A percentile compares a stretch with the other conserved stretches of the same genome.
phyloP scores from a whole-genome alignment of 2,113 vertebrate genomes.

The Hucho hucho region DNA sequence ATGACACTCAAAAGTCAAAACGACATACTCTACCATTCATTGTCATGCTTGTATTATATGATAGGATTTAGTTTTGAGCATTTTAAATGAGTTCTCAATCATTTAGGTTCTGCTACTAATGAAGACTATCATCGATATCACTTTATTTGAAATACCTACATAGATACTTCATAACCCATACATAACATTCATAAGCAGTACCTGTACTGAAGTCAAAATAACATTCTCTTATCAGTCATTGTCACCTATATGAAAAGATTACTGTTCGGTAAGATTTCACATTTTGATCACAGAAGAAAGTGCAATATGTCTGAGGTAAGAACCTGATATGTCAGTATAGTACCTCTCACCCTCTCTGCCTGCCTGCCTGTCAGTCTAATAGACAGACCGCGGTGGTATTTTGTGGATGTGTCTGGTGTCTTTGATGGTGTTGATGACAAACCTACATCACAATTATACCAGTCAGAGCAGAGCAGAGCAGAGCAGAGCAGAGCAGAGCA shows the following conservation, averaged over 20 bases:
- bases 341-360: not conserved
- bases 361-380: not conserved
- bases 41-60: not conserved
- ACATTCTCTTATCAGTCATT: too few species aligned
- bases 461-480: conserved; percentile 20
- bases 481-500: too few species aligned
- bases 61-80: not conserved
- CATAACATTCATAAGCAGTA: too few species aligned
- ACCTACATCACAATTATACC: conserved; percentile 38
- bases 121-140: too few species aligned
- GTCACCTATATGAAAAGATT: too few species aligned
- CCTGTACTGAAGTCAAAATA: too few species aligned
- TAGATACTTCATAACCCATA: too few species aligned
- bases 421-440: conserved; percentile 36
- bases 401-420: conserved; percentile 43
- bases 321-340: too few species aligned
- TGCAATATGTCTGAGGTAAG: too few species aligned
- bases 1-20: conserved; percentile 47
- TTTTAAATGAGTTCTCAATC: not conserved
- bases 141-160: too few species aligned
- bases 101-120: too few species aligned
- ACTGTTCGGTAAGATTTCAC: conserved; percentile 34
- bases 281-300: conserved; percentile 34
- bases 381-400: conserved; percentile 22
- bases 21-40: conserved; percentile 46